These are phyloP conservation scores for Bostrychus sinensis DNA, from an alignment of 2,113 vertebrate species.

Conservation along the genomic window DNA sequence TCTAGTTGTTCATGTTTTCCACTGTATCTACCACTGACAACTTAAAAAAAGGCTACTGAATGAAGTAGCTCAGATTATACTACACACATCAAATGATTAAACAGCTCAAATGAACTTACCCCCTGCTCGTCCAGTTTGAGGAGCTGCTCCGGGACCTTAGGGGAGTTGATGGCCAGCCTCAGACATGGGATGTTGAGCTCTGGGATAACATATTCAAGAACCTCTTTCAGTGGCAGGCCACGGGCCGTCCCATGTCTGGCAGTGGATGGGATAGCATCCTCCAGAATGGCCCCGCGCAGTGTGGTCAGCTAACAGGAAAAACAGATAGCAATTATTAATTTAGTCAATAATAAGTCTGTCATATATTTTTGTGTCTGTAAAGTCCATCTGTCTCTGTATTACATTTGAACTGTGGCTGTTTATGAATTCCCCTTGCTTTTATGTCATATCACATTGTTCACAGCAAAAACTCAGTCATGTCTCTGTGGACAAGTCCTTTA, in stretches of 20 bases:
- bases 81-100: background rate
- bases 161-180: constrained; percentile 88
- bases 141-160: constrained; percentile 92
- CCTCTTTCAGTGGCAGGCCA: constrained; percentile 94
- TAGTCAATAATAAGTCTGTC: background rate
- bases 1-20: background rate
- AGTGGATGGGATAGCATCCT: constrained; percentile 94
- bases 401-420: background rate
- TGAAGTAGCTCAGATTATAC: no score
- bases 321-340: constrained; percentile 12
- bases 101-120: constrained; percentile 78
- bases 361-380: background rate
- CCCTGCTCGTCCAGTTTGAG: constrained; percentile 97
- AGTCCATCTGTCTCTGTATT: background rate
- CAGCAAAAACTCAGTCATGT: constrained; percentile 40
- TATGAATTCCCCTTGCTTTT: constrained; percentile 1
- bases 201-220: constrained; percentile 94
- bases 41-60: background rate
- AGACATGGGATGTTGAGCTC: constrained; percentile 93
- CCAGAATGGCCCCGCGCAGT: constrained; percentile 93
- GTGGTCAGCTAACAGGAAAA: constrained; percentile 86
- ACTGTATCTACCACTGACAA: background rate
- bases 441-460: constrained; percentile 34
- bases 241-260: constrained; percentile 91
- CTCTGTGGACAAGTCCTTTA: constrained; percentile 27